These are phyloP conservation scores for Pelecanus crispus DNA, from an alignment of 2,113 vertebrate genomes.

Conservation along the genomic window DNA sequence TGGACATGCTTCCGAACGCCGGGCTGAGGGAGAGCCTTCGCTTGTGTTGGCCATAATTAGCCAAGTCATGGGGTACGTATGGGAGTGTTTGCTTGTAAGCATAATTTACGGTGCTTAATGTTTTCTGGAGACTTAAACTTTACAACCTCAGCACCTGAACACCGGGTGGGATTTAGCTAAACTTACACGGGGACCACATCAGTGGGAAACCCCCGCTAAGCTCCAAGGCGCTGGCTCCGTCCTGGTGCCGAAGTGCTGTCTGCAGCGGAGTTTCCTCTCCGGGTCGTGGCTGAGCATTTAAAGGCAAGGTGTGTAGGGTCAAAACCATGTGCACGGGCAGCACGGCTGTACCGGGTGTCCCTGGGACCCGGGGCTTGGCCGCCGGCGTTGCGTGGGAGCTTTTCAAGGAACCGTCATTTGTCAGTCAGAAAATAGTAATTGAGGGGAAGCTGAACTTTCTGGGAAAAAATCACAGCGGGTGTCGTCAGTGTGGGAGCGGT, in stretches of 20 bases:
- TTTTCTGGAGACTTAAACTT: not conserved
- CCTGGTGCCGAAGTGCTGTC: not conserved
- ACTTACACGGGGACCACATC: rapidly evolving
- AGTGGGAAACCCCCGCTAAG: not conserved
- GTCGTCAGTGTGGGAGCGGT: not conserved
- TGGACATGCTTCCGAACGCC: rapidly evolving
- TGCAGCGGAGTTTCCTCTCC: not conserved
- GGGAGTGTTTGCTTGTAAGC: not conserved
- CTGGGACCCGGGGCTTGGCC: not conserved
- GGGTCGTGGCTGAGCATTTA: not conserved
- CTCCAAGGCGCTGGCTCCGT: rapidly evolving
- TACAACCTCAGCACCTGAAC: not conserved
- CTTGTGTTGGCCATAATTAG: rapidly evolving
- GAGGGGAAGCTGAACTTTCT: not conserved
- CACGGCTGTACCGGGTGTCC: rapidly evolving
- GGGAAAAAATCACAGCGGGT: not conserved
- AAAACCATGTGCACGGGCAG: rapidly evolving
- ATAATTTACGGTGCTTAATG: rapidly evolving
- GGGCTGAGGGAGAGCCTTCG: rapidly evolving
- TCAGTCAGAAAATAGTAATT: not conserved
- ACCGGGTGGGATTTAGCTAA: not conserved
- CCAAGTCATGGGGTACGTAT: not conserved
- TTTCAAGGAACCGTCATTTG: not conserved
- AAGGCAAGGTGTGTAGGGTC: not conserved
- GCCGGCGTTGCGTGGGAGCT: rapidly evolving